Base-by-base conservation (phyloP, 2,113 vertebrate genomes). In the Heliornis fulica region DNA sequence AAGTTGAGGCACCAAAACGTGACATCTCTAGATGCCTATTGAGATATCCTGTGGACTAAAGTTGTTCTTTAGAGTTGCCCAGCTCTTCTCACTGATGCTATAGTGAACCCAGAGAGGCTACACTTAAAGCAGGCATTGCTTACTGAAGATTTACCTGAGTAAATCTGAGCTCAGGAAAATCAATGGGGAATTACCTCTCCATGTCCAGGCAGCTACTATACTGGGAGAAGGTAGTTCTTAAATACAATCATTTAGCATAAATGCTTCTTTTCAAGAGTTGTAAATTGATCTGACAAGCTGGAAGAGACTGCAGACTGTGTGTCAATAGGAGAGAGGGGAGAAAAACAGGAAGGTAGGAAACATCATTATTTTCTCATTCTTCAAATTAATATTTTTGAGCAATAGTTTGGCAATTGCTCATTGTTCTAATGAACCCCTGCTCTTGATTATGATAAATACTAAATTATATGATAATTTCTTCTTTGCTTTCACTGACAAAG, bases 381-480 rank as follows among this genome's bases (percentile, higher is more conserved):
- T 92, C 83, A 92, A 12, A 92, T 78, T 83, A 94, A 87, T 89
- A 23, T 69, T 93, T n/a, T 82, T 12, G 88, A 93, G 86, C 68
- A 91, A 91, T 74, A 83, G 77, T 88, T 64, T 90, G 75, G 43
- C 46, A 93, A 92, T 81, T 90, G 38, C n/a, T 91, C 53, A 70
- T 78, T 90, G 65, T 94, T 90, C 75, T 96, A 95, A 95, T 86
- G 69, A 95, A 56, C 36, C 46, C 59, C 59, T 74, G 32, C 54
- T 92, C 80, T 60, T 95, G 87, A 91, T 92, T 80, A 92, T 94
- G 77, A 91, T 79, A 95, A 94, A 93, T 92, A 94, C 48, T 57
- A 87, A 92, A 93, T 95, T 88, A 72, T 46, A 65, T 0, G 15
- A 81, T 82, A 57, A 92, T 94, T 83, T 43, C 28, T 83, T 57